Percentiles rank a stretch among this genome's conserved stretches.
These are phyloP conservation scores for Formicarius rufipectus DNA, from an alignment of 2,113 vertebrate species.

Conservation along the genomic window DNA sequence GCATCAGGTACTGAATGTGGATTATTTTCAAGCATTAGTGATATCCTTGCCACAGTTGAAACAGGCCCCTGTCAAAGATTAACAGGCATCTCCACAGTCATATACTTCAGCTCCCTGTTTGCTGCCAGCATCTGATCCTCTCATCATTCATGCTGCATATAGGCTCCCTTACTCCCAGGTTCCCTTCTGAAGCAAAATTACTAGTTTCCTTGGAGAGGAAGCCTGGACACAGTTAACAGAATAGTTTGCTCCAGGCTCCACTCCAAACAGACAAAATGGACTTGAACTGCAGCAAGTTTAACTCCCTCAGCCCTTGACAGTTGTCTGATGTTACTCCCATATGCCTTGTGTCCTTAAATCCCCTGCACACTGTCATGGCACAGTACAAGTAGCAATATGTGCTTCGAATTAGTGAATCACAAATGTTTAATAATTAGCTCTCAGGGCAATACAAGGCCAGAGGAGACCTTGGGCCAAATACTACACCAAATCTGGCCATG, in stretches of 20 bases:
- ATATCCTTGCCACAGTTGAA: background rate
- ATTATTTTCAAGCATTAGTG: background rate
- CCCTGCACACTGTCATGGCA: background rate
- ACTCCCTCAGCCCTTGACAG: slow-evolving; percentile 1
- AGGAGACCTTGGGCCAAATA: background rate
- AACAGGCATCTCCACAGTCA: background rate
- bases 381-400: background rate
- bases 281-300: slow-evolving; percentile 28
- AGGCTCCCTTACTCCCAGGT: background rate
- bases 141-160: slow-evolving; percentile 31
- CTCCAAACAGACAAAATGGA: slow-evolving; percentile 38
- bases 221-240: slow-evolving; percentile 24
- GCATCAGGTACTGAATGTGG: background rate
- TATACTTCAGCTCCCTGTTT: background rate
- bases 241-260: slow-evolving; percentile 34
- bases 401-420: background rate
- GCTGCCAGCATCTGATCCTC: background rate
- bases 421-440: background rate
- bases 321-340: background rate
- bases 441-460: background rate
- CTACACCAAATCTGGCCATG: fast-evolving
- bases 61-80: background rate
- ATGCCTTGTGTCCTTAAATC: slow-evolving; percentile 28
- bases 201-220: slow-evolving; percentile 50
- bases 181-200: slow-evolving; percentile 17